These are phyloP conservation scores for Sebastes iracundus DNA, from an alignment of 2,797 vertebrate genomes.

Conservation along the genomic window DNA sequence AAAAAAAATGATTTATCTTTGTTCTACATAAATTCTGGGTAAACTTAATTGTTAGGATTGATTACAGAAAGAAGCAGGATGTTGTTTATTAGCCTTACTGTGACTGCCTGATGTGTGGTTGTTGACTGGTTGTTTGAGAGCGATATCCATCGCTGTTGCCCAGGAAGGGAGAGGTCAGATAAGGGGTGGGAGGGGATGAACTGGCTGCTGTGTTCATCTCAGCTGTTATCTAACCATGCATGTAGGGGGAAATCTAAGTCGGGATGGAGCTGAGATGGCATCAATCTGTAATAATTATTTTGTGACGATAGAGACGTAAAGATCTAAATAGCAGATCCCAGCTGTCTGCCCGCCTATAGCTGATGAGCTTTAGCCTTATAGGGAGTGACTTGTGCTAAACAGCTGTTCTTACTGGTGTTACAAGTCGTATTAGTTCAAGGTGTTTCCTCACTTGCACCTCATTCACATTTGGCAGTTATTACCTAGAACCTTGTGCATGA, in stretches of 20 bases:
- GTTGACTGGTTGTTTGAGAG: conserved; percentile 36
- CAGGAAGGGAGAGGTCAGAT: conserved; percentile 77
- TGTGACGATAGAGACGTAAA: not conserved
- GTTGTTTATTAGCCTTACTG: not conserved
- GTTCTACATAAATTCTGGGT: not conserved
- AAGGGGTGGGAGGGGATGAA: conserved; percentile 34
- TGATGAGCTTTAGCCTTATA: not conserved
- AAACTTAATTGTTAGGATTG: not conserved
- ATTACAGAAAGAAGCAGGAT: conserved; percentile 17
- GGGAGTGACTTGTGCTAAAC: not conserved
- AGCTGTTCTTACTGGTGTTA: not conserved
- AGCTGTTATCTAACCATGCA: conserved; percentile 43
- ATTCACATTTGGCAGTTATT: conserved; percentile 38
- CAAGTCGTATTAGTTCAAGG: conserved; percentile 1
- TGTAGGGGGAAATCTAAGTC: not conserved
- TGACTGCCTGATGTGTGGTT: conserved; percentile 23
- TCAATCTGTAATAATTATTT: not conserved
- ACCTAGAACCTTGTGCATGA: not conserved
- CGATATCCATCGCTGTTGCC: conserved; percentile 65
- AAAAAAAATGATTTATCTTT: not conserved
- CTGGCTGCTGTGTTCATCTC: conserved; percentile 34
- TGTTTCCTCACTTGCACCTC: conserved; percentile 9
- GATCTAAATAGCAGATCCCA: not conserved
- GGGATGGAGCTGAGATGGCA: not conserved
- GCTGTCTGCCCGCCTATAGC: not conserved